Evolutionary conservation across 2,113 vertebrate species (phyloP).

Genomic region (Cottus gobio): DNA sequence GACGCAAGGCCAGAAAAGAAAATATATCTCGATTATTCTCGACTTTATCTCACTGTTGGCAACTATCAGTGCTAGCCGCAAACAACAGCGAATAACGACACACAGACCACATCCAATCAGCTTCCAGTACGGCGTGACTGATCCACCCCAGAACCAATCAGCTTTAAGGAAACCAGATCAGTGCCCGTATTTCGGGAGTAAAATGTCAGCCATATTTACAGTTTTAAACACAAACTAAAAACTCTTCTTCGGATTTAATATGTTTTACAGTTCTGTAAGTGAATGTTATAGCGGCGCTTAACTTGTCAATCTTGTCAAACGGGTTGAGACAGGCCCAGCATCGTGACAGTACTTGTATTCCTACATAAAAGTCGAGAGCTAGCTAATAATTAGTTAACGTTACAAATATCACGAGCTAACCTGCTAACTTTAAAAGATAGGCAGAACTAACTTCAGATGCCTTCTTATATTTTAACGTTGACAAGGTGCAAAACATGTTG

Average conservation of each 20-base stretch:
- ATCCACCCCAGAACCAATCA: slow-evolving; percentile 63
- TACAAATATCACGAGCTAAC: slow-evolving; percentile 37
- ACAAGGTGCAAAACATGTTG: slow-evolving; percentile 15
- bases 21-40: slow-evolving; percentile 39
- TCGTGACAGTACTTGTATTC: neutral
- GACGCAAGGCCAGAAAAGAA: neutral
- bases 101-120: slow-evolving; percentile 70
- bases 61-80: slow-evolving; percentile 29
- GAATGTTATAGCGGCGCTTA: neutral
- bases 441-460: slow-evolving; percentile 29
- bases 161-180: slow-evolving; percentile 48
- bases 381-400: slow-evolving; percentile 20
- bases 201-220: slow-evolving; percentile 88
- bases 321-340: neutral
- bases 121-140: slow-evolving; percentile 40
- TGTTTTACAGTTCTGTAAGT: neutral
- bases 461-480: slow-evolving; percentile 31
- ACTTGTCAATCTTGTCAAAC: neutral
- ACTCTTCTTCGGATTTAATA: slow-evolving; percentile 4
- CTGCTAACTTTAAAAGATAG: slow-evolving; percentile 66
- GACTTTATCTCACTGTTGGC: slow-evolving; percentile 58
- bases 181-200: slow-evolving; percentile 77
- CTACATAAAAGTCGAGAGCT: slow-evolving; percentile 15
- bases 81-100: slow-evolving; percentile 11
- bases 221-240: slow-evolving; percentile 67